A percentile compares a stretch with the other conserved stretches of the same genome.
These are phyloP conservation scores for Polydrusus pterygomalis DNA, from an alignment of 2,888 invertebrate genomes.

Conservation along the genomic window DNA sequence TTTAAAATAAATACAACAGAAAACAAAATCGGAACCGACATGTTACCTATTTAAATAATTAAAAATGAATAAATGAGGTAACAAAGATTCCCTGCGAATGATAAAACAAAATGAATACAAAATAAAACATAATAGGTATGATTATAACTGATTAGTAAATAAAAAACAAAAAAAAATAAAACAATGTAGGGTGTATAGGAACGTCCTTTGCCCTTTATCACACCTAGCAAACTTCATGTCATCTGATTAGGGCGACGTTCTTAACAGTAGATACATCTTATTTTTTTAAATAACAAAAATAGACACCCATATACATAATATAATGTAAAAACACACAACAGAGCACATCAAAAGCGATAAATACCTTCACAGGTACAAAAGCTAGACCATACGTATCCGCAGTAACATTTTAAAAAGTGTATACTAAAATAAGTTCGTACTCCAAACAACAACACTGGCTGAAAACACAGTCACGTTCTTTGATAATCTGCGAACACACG, in stretches of 20 bases:
- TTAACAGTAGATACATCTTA: neutral
- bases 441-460: constrained; percentile 25
- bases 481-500: constrained; percentile 13
- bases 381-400: constrained; percentile 39
- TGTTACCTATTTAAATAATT: too few species aligned
- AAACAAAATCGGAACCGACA: too few species aligned
- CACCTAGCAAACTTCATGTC: constrained; percentile 28
- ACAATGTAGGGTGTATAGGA: constrained; percentile 35
- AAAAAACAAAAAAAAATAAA: constrained; percentile 10
- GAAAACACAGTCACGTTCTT: constrained; percentile 33
- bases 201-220: constrained; percentile 42
- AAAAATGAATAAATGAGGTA: neutral
- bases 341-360: neutral
- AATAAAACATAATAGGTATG: neutral
- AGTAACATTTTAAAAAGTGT: constrained; percentile 32
- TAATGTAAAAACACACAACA: constrained; percentile 6
- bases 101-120: neutral
- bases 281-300: neutral
- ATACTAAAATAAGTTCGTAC: constrained; percentile 18
- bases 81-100: too few species aligned
- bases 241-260: constrained; percentile 15
- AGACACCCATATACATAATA: neutral
- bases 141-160: neutral
- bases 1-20: too few species aligned
- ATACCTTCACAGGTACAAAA: constrained; percentile 37